Base-by-base conservation (phyloP, 1,140 invertebrate species). In the Uloborus diversus region DNA sequence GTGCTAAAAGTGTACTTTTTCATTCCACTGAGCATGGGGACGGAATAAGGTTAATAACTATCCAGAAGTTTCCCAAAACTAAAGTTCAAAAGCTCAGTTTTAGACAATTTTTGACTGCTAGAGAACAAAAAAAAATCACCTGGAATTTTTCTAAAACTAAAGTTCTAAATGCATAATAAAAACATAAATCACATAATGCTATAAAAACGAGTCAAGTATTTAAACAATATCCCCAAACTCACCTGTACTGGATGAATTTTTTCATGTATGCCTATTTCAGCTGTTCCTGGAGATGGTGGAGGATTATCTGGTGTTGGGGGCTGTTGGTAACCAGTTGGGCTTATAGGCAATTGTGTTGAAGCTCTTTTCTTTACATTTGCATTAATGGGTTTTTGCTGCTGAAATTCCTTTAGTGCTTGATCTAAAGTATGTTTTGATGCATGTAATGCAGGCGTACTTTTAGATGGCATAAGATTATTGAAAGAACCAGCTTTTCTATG, bases 301-400 rank as follows among this genome's bases (percentile, higher is more conserved):
- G 95, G 94, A 88, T 96, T 94, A 84, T 97, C 95, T 0, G 96
- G 95, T 3, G 95, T 98, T 0, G 95, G 94, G 3, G 95, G 95
- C 88, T 97, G 95, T 62, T 92, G 90, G 84, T 96, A 96, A 84
- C 95, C 93, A 9, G 94, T 94, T 3, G 95, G 95, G 81, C 94
- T 95, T 66, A 90, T 87, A 1, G 91, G 90, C 27, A 84, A 70
- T 25, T 82, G 64, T 17, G 78, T 51, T 90, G 85, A 81, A 83
- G 79, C 62, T 81, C 79, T 70, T 53, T 82, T 82, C 14, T 35
- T 61, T 30, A 82, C 17, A 42, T 83, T 82, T 47, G 69, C 35
- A 62, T 32, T 35, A 37, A 49, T 79, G 23, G 70, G 82, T 25
- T 82, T 82, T 25, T 33, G 33, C 23, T 53, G 30, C 25, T 28